phyloP scores from a whole-genome alignment of 2,113 vertebrate genomes.

The Dromas ardeola region DNA sequence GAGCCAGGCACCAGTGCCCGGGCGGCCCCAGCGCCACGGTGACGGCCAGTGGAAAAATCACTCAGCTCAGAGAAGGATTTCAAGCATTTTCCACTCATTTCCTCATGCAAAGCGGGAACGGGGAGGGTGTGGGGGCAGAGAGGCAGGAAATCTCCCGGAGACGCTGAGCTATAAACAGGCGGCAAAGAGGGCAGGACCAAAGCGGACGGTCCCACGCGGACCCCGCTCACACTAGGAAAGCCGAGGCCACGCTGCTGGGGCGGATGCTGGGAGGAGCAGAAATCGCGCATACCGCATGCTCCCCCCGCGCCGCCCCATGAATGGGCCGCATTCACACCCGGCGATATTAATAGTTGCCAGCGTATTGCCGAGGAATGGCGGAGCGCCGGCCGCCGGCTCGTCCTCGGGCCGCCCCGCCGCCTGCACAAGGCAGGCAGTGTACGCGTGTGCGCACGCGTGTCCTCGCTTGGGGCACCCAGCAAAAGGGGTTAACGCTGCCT shows the following conservation, averaged over 20 bases:
- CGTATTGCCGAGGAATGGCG: background rate
- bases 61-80: background rate
- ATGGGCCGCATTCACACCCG: background rate
- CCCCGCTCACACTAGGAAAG: background rate
- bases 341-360: constrained; percentile 23
- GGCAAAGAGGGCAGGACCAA: background rate
- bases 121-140: background rate
- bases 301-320: background rate
- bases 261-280: background rate
- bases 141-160: background rate
- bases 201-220: background rate
- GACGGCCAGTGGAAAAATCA: background rate
- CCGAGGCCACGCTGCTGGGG: background rate
- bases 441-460: rapidly evolving
- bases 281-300: rapidly evolving
- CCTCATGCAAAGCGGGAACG: background rate
- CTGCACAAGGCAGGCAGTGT: background rate
- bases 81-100: background rate
- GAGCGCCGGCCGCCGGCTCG: background rate
- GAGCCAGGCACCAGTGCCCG: background rate
- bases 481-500: background rate
- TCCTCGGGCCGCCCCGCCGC: background rate
- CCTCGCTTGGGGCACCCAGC: background rate
- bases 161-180: background rate
- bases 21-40: background rate